phyloP scores from a whole-genome alignment of 2,888 invertebrate species.

The Athalia circularis region DNA sequence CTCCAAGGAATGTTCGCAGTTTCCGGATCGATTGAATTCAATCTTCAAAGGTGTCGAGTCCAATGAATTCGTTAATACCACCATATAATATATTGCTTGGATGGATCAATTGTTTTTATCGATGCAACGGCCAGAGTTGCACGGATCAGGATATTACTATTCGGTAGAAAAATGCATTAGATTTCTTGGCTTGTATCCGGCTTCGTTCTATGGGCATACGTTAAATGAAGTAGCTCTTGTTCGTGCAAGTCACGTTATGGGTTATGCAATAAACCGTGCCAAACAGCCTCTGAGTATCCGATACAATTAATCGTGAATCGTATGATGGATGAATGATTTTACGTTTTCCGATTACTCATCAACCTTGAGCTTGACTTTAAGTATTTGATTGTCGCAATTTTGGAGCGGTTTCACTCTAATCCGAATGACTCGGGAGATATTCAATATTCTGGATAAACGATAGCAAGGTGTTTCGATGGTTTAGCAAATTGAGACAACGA shows the following conservation, averaged over 20 bases:
- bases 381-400: no score
- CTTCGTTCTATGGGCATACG: slow-evolving; percentile 37
- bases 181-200: slow-evolving; percentile 25
- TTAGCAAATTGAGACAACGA: slow-evolving; percentile 39
- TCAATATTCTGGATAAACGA: no score
- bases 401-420: no score
- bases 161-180: slow-evolving; percentile 16
- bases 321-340: slow-evolving; percentile 25
- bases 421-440: no score
- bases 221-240: slow-evolving; percentile 32
- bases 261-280: slow-evolving; percentile 23
- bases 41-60: no score
- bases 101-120: slow-evolving; percentile 2
- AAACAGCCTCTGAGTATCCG: slow-evolving; percentile 28
- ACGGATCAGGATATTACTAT: background rate
- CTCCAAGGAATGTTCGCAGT: no score
- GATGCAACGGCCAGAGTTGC: background rate
- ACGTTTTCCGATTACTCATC: slow-evolving; percentile 29
- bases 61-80: no score
- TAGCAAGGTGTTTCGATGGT: background rate
- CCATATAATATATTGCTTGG: background rate
- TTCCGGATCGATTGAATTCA: no score
- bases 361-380: background rate
- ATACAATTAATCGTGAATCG: slow-evolving; percentile 33
- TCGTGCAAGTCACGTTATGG: slow-evolving; percentile 38